Conservation (phyloP, 2,797 vertebrate species). For the Poecile montanus region DNA sequence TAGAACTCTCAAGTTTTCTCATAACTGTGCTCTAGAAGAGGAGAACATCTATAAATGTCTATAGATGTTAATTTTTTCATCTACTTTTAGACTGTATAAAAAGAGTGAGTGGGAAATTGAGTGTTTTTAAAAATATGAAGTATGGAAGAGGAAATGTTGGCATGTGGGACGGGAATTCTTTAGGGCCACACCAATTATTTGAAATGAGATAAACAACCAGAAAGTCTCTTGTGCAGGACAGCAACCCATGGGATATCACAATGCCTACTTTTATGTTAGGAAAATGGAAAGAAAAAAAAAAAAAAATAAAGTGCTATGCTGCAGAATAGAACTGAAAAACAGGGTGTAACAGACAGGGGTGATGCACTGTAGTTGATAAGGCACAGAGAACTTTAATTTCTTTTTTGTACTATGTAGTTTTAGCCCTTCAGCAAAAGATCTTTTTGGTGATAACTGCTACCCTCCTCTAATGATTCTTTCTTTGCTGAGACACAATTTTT, state of each 20-base stretch:
- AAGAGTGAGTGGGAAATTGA: neutral
- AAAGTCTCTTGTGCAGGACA: neutral
- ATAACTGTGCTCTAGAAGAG: neutral
- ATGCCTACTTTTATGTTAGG: neutral
- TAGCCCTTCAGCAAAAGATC: neutral
- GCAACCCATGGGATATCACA: neutral
- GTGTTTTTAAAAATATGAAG: neutral
- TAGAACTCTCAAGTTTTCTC: neutral
- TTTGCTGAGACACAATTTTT: neutral
- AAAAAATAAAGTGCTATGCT: neutral
- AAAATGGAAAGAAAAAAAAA: neutral
- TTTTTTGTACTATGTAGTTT: neutral
- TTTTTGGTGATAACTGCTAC: neutral
- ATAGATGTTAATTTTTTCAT: neutral
- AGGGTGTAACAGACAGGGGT: neutral
- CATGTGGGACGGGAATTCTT: neutral
- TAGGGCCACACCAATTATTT: neutral
- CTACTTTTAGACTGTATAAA: neutral
- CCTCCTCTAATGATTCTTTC: neutral
- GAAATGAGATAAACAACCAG: neutral
- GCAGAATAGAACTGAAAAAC: neutral
- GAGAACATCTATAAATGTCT: neutral
- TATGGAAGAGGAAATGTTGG: neutral
- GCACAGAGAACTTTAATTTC: neutral
- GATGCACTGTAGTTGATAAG: neutral